Base-by-base conservation (phyloP, 1,140 invertebrate species). In the Phthorimaea operculella region DNA sequence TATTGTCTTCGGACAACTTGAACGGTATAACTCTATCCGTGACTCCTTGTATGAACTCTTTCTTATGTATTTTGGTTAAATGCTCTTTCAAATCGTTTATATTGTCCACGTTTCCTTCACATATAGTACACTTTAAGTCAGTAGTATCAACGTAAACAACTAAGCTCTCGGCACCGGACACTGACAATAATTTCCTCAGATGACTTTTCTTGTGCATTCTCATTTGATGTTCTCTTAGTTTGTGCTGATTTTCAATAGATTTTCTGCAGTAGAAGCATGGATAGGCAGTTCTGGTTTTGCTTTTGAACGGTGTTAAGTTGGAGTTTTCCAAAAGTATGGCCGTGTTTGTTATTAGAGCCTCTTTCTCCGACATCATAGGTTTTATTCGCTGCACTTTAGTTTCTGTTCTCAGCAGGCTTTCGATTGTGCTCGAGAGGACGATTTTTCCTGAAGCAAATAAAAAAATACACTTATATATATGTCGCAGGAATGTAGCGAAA, bases 181-280 rank as follows among this genome's bases (percentile, higher is more conserved):
- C 67, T 1, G 51, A 61, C 0, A 83, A 36, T 1, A 74, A 59
- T 15, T 67, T 74, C 21, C 52, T 72, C 0, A 76, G 59, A 50
- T 81, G 76, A 0, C 34, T 52, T 15, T 70, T 74, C 15, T 71
- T 68, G 11, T 84, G 81, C 7, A 52, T 39, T 0, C 45, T 52
- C 0, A 56, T 50, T 28, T 51, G 45, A 16, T 84, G 81, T 10
- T 74, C 66, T 50, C 49, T 62, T 0, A 84, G 36, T 49, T 67
- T 66, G 1, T 73, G 66, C 10, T 77, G 48, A 51, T 68, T 68
- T 8, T 79, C 73, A 33, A 73, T 78, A 5, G 73, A 51, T 6
- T 65, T 72, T n/a, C 73, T 60, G 45, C 81, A 84, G 49, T 79
- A 84, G 54, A 79, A 82, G 51, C 81, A 84, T 0, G 77, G 76